A percentile compares a stretch with the other conserved stretches of the same genome.
phyloP scores from a whole-genome alignment of 35 echinoderm and acorn worm genomes.

The Amphiura filiformis region DNA sequence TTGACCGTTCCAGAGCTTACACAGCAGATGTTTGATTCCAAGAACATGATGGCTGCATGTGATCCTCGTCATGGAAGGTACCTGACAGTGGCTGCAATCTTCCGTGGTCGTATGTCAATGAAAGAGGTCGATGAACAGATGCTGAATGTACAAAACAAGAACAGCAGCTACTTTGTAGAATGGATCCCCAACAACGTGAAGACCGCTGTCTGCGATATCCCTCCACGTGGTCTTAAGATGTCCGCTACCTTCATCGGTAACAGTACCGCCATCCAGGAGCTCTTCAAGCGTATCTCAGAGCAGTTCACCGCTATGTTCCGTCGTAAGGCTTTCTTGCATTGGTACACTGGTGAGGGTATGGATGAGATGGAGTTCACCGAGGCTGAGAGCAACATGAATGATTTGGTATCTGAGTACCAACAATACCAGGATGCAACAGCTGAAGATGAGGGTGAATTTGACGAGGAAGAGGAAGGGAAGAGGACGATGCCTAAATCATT shows the following conservation, averaged over 20 bases:
- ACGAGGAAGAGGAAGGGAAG: no score
- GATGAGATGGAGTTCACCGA: slow-evolving; percentile 95
- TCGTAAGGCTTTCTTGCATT: slow-evolving; percentile 91
- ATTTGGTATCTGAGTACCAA: slow-evolving; percentile 89
- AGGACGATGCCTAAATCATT: no score
- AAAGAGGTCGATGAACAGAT: slow-evolving; percentile 96
- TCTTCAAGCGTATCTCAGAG: slow-evolving; percentile 89
- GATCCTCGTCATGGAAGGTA: slow-evolving; percentile 96
- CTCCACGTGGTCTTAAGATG: slow-evolving; percentile 80
- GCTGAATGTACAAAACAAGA: slow-evolving; percentile 96
- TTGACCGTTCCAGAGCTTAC: slow-evolving; percentile 86
- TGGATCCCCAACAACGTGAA: slow-evolving; percentile 93
- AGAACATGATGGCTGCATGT: slow-evolving; percentile 99
- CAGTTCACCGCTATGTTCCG: slow-evolving; percentile 93
- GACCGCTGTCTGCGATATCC: slow-evolving; percentile 74
- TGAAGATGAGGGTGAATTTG: no score
- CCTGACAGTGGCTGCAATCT: slow-evolving; percentile 88
- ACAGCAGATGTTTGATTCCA: slow-evolving; percentile 95
- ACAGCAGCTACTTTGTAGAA: slow-evolving; percentile 99
- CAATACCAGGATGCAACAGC: slow-evolving; percentile 90
- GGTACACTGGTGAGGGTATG: slow-evolving; percentile 95
- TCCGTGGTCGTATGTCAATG: slow-evolving; percentile 99
- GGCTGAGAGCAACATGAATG: slow-evolving; percentile 89
- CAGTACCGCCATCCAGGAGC: slow-evolving; percentile 89
- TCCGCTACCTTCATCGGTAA: slow-evolving; percentile 83